Base-by-base conservation (phyloP, 2,888 invertebrate genomes). In the Ariolimax columbianus region DNA sequence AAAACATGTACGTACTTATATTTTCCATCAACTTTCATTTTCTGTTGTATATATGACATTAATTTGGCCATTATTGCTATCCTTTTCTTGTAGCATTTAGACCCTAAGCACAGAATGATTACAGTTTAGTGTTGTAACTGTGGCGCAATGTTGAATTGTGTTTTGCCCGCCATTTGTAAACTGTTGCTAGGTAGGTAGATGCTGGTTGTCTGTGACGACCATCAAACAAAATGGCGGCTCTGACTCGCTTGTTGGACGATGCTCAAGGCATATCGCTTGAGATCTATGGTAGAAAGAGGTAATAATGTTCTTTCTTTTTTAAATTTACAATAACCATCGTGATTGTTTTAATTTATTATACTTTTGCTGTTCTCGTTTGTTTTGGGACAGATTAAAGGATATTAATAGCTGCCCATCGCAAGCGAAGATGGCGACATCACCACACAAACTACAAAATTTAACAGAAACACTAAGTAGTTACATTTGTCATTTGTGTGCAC, bases 201-300 rank as follows among this genome's bases (percentile, higher is more conserved):
- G 85, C 85, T 66, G 4, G 11, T 38, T 83, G 78, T 82, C 51
- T 85, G 81, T 91, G 89, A 89, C 90, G 89, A 91, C 91, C 89
- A 86, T 43, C 78, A 88, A 90, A 90, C 92, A 93, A 91, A 81
- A 93, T 93, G 93, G 93, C 93, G 91, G 91, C 92, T 78, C 91
- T 93, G 91, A 91, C 93, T 79, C 91, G 90, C 84, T 89, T 93
- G 89, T 84, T 88, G 51, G 87, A 88, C 68, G 89, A 92, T 87
- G 89, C 91, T 79, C 90, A 90, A 86, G 88, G 87, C 77, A 90
- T 92, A 83, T 89, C 92, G 77, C 90, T 90, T 88, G 89, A 90
- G 40, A 86, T 89, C 38, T 92, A 91, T 85, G 84, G 88, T 40
- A 87, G 90, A 85, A 91, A 91, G 87, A 92, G 92, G 92, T 92